Evolutionary conservation across 2,888 invertebrate genomes (phyloP).

Genomic region (Laspeyria flexula): DNA sequence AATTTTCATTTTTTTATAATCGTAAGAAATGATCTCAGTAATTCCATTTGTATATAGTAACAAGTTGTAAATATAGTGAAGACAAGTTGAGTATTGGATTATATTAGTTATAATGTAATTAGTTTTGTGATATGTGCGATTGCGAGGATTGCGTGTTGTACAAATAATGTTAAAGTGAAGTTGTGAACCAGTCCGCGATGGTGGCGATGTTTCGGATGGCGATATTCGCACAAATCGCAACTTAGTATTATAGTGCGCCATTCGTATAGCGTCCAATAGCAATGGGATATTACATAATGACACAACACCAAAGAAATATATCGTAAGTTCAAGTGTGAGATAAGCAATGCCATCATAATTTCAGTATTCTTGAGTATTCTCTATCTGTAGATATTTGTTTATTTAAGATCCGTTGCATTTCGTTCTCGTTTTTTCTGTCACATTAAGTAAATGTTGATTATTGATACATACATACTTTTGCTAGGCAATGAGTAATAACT

Average conservation of each 20-base stretch:
- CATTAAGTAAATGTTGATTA: no score
- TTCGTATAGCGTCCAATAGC: constrained; percentile 80
- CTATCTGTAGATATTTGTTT: constrained; percentile 40
- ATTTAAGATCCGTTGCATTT: constrained; percentile 14
- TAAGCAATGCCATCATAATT: constrained; percentile 74
- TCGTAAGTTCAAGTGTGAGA: constrained; percentile 72
- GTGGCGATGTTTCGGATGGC: constrained; percentile 24
- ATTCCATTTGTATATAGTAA: constrained; percentile 83
- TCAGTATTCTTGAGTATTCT: constrained; percentile 81
- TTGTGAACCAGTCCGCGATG: constrained; percentile 33
- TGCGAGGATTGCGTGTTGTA: constrained; percentile 52
- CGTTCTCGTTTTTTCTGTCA: constrained; percentile 6
- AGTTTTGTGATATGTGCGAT: constrained; percentile 59
- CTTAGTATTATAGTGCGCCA: constrained; percentile 63
- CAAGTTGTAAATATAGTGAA: constrained; percentile 77
- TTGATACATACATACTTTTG: no score
- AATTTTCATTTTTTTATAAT: constrained; percentile 68
- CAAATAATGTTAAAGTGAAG: constrained; percentile 47
- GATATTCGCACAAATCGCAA: constrained; percentile 54
- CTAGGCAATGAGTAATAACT: no score
- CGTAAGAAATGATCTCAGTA: constrained; percentile 85
- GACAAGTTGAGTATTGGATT: constrained; percentile 57
- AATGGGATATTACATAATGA: constrained; percentile 70
- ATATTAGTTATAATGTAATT: constrained; percentile 58
- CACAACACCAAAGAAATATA: constrained; percentile 84